These are phyloP conservation scores for Mnemiopsis leidyi DNA, from an alignment of 37 sponge, comb jelly and placozoan genomes.

Conservation along the genomic window DNA sequence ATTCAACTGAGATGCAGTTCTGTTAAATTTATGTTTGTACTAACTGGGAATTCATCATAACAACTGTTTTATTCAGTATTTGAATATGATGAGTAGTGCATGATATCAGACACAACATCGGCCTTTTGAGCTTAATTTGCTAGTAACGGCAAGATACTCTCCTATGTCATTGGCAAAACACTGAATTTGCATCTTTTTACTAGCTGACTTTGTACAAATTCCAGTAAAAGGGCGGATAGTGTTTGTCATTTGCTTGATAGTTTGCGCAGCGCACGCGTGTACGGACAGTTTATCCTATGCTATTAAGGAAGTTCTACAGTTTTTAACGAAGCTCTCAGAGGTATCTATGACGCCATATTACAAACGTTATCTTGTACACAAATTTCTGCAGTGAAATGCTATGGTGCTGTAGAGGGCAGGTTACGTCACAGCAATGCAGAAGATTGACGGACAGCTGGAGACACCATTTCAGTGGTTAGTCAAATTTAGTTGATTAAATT, in stretches of 20 bases:
- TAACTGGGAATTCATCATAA: not conserved
- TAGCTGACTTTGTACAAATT: conserved; percentile 23
- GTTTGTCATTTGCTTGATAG: conserved; percentile 42
- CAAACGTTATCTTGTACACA: too few relatives aligned
- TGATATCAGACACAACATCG: too few relatives aligned
- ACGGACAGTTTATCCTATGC: not conserved
- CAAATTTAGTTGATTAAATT: too few relatives aligned
- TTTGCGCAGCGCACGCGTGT: conserved; percentile 1
- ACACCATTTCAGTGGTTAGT: too few relatives aligned
- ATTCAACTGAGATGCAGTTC: not conserved
- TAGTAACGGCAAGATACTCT: too few relatives aligned
- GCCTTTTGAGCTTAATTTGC: not conserved
- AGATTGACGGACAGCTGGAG: too few relatives aligned
- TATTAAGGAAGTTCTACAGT: too few relatives aligned
- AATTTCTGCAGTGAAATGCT: not conserved
- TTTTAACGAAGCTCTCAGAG: too few relatives aligned
- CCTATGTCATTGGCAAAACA: not conserved
- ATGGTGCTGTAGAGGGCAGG: not conserved
- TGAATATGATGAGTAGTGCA: too few relatives aligned
- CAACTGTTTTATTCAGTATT: not conserved
- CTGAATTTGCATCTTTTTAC: not conserved
- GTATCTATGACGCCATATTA: too few relatives aligned
- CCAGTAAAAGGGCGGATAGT: not conserved
- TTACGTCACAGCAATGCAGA: not conserved
- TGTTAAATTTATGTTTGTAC: conserved; percentile 12